phyloP scores from a whole-genome alignment of 2,797 vertebrate species.

The Phoebastria nigripes region DNA sequence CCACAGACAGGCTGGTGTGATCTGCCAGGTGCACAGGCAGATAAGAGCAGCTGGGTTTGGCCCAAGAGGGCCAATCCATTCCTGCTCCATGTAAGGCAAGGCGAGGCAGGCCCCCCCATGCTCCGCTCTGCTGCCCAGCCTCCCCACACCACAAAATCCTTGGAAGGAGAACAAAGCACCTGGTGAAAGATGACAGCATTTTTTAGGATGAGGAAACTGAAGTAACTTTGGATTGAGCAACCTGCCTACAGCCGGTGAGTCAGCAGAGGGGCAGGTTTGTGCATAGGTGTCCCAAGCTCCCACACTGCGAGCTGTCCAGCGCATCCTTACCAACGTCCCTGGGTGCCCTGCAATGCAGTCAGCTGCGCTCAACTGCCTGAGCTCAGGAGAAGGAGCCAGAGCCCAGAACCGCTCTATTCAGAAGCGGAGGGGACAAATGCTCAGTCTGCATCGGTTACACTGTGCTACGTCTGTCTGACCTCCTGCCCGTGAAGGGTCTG shows the following conservation, averaged over 20 bases:
- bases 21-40: background rate
- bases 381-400: background rate
- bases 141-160: background rate
- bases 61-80: background rate
- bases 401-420: rapidly evolving
- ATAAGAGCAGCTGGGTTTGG: background rate
- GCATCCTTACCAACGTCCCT: rapidly evolving
- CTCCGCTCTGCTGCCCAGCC: background rate
- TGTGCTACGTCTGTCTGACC: rapidly evolving
- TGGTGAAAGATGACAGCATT: background rate
- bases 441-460: rapidly evolving
- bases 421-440: rapidly evolving
- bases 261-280: background rate
- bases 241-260: background rate
- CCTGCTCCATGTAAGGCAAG: background rate
- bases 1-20: rapidly evolving
- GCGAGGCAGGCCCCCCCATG: background rate
- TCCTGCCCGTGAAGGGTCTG: background rate
- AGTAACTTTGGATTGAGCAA: constrained; percentile 7
- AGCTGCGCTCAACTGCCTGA: rapidly evolving
- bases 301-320: background rate
- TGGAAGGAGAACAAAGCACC: constrained; percentile 36
- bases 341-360: background rate
- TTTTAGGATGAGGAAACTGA: background rate
- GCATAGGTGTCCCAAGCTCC: background rate